Conservation (phyloP, 2,797 vertebrate species). For the Malacoctenus gilli region DNA sequence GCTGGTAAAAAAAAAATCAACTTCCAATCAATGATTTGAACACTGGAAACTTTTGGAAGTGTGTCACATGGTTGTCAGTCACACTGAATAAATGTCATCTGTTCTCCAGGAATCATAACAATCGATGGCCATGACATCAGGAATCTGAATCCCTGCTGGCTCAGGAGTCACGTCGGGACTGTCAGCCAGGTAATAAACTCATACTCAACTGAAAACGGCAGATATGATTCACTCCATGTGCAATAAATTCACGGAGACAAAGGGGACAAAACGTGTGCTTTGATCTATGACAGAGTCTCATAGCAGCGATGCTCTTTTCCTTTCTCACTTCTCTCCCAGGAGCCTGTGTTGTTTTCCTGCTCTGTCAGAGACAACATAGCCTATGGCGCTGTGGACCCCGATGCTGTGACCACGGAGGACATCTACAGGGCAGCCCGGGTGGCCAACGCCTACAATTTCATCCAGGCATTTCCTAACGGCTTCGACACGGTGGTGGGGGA, state of each 20-base stretch:
- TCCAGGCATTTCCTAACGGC: slow-evolving; percentile 88
- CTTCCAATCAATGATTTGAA: not conserved
- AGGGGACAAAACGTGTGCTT: not conserved
- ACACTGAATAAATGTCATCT: not conserved
- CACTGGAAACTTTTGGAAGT: not conserved
- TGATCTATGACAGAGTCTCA: not conserved
- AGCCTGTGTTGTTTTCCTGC: slow-evolving; percentile 95
- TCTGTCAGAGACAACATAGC: slow-evolving; percentile 96
- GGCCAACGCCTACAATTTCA: slow-evolving; percentile 90
- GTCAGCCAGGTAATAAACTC: slow-evolving; percentile 90
- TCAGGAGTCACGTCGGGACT: slow-evolving; percentile 91
- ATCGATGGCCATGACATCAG: slow-evolving; percentile 90
- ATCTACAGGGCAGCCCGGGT: slow-evolving; percentile 86
- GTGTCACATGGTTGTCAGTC: not conserved
- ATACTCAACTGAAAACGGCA: not conserved
- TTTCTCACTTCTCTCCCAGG: slow-evolving; percentile 73
- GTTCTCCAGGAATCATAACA: slow-evolving; percentile 82
- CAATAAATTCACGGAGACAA: not conserved
- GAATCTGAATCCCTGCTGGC: slow-evolving; percentile 91
- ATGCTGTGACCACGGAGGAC: slow-evolving; percentile 83
- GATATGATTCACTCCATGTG: not conserved
- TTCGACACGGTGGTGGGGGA: slow-evolving; percentile 94
- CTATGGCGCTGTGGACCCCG: slow-evolving; percentile 87
- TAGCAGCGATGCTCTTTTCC: not conserved
- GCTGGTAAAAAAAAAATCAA: slow-evolving; percentile 41